These are phyloP conservation scores for Goniozus legneri DNA, from an alignment of 1,140 invertebrate species.

Conservation along the genomic window DNA sequence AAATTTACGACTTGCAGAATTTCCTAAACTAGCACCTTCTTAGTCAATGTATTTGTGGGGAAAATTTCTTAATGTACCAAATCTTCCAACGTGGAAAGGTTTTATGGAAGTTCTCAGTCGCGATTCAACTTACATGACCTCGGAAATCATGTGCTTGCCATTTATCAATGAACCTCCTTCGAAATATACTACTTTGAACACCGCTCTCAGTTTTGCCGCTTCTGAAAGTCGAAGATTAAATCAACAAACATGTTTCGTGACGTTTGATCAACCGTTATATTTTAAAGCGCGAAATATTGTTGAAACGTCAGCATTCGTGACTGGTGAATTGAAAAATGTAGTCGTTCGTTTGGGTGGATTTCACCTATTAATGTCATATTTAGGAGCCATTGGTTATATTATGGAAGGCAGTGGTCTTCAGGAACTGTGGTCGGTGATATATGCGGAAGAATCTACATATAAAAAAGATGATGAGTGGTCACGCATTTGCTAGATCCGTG, in stretches of 20 bases:
- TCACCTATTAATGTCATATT: slow-evolving; percentile 28
- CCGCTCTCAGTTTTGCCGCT: slow-evolving; percentile 10
- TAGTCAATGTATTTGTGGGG: background rate
- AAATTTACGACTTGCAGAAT: slow-evolving; percentile 4
- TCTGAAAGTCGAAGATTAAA: slow-evolving; percentile 6
- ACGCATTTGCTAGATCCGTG: slow-evolving; percentile 35
- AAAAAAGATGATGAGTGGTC: slow-evolving; percentile 44
- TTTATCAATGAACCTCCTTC: slow-evolving; percentile 18
- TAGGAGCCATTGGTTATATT: slow-evolving; percentile 24
- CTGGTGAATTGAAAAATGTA: slow-evolving; percentile 20
- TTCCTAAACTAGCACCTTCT: slow-evolving; percentile 1
- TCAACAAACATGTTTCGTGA: slow-evolving; percentile 32
- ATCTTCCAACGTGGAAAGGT: slow-evolving; percentile 29
- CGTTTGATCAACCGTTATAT: slow-evolving; percentile 31
- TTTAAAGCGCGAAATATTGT: slow-evolving; percentile 24
- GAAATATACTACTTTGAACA: slow-evolving; percentile 18
- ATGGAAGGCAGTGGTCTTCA: slow-evolving; percentile 44
- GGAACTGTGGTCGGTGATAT: slow-evolving; percentile 32
- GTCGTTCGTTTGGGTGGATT: slow-evolving; percentile 26
- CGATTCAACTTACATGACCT: slow-evolving; percentile 13
- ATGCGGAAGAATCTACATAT: slow-evolving; percentile 22
- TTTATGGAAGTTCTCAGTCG: slow-evolving; percentile 25
- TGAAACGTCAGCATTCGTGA: slow-evolving; percentile 17
- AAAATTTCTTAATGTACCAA: slow-evolving; percentile 1
- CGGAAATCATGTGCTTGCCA: slow-evolving; percentile 14